Percentiles rank a stretch among this genome's conserved stretches.
Conservation (phyloP, 2,113 vertebrate genomes). For the Silurus asotus region DNA sequence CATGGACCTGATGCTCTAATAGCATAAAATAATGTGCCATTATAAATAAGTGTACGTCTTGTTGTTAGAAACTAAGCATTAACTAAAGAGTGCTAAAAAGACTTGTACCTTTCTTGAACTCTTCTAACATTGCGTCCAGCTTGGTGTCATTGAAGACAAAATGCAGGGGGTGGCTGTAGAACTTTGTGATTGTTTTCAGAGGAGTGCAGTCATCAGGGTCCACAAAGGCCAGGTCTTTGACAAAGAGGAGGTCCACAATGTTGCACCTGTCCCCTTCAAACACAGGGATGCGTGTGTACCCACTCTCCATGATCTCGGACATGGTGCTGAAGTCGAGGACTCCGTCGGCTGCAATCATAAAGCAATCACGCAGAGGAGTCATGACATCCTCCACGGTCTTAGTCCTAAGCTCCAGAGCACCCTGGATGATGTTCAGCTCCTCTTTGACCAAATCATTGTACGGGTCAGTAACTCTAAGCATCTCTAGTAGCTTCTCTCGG, state of each 20-base stretch:
- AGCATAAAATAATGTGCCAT: not conserved
- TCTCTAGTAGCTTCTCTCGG: slow-evolving; percentile 56
- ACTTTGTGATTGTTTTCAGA: slow-evolving; percentile 57
- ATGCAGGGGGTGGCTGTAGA: slow-evolving; percentile 57
- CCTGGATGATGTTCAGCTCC: slow-evolving; percentile 58
- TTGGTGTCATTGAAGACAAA: slow-evolving; percentile 59
- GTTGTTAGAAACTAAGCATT: not conserved
- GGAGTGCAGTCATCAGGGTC: slow-evolving; percentile 56
- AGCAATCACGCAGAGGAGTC: slow-evolving; percentile 56
- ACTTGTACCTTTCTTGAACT: slow-evolving; percentile 56
- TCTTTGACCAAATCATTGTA: slow-evolving; percentile 59
- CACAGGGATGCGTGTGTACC: slow-evolving; percentile 57
- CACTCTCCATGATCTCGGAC: slow-evolving; percentile 59
- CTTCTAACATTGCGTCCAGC: slow-evolving; percentile 56
- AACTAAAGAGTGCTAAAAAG: not conserved
- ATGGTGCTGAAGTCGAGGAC: slow-evolving; percentile 55
- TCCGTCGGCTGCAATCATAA: slow-evolving; percentile 54
- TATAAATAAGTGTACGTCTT: not conserved
- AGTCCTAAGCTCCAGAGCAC: slow-evolving; percentile 57
- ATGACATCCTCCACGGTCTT: slow-evolving; percentile 59
- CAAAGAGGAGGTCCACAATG: slow-evolving; percentile 56
- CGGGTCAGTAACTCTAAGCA: slow-evolving; percentile 57
- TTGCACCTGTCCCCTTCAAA: slow-evolving; percentile 52
- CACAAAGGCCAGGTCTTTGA: slow-evolving; percentile 57
- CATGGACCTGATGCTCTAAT: not conserved